Evolutionary conservation across 2,113 vertebrate species (phyloP).

Genomic region (Chroicocephalus ridibundus): DNA sequence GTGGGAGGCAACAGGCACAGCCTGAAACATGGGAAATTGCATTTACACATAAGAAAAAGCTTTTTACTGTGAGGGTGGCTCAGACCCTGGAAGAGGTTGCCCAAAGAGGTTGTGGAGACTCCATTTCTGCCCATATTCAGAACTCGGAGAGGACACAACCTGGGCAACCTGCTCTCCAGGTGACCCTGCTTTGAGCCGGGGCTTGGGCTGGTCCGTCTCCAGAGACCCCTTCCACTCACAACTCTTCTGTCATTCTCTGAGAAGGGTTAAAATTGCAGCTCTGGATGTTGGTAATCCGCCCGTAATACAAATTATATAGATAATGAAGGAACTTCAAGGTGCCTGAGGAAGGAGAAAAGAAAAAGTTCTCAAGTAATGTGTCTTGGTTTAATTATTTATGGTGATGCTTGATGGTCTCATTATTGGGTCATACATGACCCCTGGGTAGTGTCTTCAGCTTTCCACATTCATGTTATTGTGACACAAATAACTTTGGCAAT

Average conservation of each 20-base stretch:
- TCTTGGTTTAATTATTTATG: constrained; percentile 55
- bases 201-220: background rate
- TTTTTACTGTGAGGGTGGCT: background rate
- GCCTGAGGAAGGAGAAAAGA: background rate
- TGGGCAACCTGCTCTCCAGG: background rate
- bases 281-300: background rate
- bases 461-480: constrained; percentile 40
- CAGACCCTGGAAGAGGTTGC: background rate
- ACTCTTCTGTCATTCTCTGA: background rate
- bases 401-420: constrained; percentile 39
- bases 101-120: background rate
- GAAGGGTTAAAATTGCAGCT: background rate
- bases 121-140: rapidly evolving
- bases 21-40: background rate
- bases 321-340: background rate
- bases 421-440: constrained; percentile 39
- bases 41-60: background rate
- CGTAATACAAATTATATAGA: background rate
- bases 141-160: background rate
- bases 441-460: constrained; percentile 21
- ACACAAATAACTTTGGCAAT: constrained; percentile 36
- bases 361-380: background rate
- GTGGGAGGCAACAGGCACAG: background rate
- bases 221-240: background rate
- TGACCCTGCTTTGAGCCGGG: background rate